These are phyloP conservation scores for Danaus plexippus DNA, from an alignment of 1,140 invertebrate genomes.

Conservation along the genomic window DNA sequence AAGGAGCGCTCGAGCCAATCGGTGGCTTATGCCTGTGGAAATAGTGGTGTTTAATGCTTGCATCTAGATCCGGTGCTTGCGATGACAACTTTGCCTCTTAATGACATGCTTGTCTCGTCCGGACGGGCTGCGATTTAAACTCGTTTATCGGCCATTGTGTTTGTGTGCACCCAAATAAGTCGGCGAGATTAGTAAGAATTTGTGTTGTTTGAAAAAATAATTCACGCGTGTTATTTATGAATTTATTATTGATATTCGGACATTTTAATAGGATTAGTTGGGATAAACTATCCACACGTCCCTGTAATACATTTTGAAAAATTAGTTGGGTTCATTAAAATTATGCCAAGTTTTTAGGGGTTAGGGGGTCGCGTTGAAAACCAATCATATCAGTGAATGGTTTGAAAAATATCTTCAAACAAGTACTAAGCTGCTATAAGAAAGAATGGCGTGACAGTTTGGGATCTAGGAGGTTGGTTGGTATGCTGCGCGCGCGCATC, in stretches of 20 bases:
- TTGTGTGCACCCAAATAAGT: constrained; percentile 49
- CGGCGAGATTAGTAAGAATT: constrained; percentile 44
- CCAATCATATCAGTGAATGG: constrained; percentile 5
- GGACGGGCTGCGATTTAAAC: constrained; percentile 53
- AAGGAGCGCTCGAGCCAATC: constrained; percentile 9
- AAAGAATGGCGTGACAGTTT: constrained; percentile 18
- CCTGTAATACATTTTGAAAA: too few relatives aligned
- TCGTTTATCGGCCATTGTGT: constrained; percentile 56
- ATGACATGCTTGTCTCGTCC: constrained; percentile 61
- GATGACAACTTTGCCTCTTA: constrained; percentile 29
- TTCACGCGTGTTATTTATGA: constrained; percentile 37
- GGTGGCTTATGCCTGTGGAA: constrained; percentile 26
- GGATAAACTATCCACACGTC: too few relatives aligned
- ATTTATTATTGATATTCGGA: constrained; percentile 15
- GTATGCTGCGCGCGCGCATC: constrained; percentile 19
- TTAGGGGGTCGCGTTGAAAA: neutral
- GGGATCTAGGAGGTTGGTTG: constrained; percentile 22
- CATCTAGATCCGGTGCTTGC: constrained; percentile 4
- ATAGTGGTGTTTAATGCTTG: constrained; percentile 27
- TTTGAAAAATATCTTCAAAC: neutral
- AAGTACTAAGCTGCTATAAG: constrained; percentile 14
- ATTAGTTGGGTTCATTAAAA: too few relatives aligned
- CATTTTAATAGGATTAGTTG: neutral
- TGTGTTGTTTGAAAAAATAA: constrained; percentile 36
- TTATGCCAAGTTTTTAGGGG: too few relatives aligned